Conservation (phyloP, 2,888 invertebrate species). For the Lasioglossum leucozonium region DNA sequence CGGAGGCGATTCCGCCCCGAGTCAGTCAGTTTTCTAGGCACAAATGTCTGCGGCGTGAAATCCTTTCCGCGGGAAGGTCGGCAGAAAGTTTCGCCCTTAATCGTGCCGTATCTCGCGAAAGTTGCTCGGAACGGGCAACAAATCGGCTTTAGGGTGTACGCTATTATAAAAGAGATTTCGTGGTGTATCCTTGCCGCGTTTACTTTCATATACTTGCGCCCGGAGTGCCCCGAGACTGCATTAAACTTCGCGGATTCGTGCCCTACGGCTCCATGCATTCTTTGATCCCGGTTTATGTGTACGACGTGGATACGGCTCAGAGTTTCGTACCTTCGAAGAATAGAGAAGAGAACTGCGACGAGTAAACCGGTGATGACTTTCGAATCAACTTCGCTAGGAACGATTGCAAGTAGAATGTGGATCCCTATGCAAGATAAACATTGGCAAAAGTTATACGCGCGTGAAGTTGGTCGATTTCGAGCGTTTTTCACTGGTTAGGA, state of each 20-base stretch:
- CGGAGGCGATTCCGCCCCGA: background rate
- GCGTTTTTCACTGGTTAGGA: no score
- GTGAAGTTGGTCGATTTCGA: no score
- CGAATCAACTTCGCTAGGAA: no score
- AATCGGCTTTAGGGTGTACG: slow-evolving; percentile 70
- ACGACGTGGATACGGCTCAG: background rate
- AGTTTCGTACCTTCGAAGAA: background rate
- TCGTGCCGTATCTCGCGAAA: slow-evolving; percentile 72
- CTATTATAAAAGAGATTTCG: slow-evolving; percentile 70
- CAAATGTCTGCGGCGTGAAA: slow-evolving; percentile 24
- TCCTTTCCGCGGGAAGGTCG: slow-evolving; percentile 53
- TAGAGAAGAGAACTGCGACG: no score
- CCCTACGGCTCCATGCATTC: slow-evolving; percentile 43
- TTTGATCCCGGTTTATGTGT: slow-evolving; percentile 59
- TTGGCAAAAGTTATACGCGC: no score
- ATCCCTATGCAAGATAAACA: no score
- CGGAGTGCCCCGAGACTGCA: slow-evolving; percentile 40
- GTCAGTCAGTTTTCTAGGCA: slow-evolving; percentile 15
- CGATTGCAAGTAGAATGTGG: no score
- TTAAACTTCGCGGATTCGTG: slow-evolving; percentile 58
- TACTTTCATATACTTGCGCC: slow-evolving; percentile 33
- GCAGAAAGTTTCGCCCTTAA: slow-evolving; percentile 67
- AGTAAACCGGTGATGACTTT: no score
- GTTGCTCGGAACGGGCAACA: slow-evolving; percentile 66
- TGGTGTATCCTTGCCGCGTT: slow-evolving; percentile 61